Evolutionary conservation across 2,797 vertebrate species (phyloP).

Genomic region (Bradypodion pumilum): DNA sequence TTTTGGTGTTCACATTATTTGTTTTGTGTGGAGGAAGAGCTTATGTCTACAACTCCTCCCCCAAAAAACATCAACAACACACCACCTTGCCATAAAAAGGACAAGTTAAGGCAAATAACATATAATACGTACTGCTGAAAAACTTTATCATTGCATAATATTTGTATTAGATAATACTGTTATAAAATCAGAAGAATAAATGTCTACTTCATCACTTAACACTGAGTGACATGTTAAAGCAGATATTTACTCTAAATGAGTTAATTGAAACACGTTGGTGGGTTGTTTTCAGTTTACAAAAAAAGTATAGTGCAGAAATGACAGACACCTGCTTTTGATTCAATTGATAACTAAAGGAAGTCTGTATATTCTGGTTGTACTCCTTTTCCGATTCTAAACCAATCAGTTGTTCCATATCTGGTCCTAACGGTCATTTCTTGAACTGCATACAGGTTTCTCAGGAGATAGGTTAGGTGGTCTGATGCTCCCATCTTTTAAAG

Average conservation of each 20-base stretch:
- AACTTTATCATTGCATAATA: not conserved
- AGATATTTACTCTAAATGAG: conserved; percentile 40
- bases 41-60: not conserved
- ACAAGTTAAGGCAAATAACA: not conserved
- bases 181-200: conserved; percentile 29
- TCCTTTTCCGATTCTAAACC: too few species aligned
- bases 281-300: conserved; percentile 16
- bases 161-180: conserved; percentile 1
- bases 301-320: conserved; percentile 43
- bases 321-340: conserved; percentile 26
- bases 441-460: too few species aligned
- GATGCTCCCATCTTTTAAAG: too few species aligned
- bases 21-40: not conserved
- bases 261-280: conserved; percentile 33
- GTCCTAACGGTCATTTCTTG: too few species aligned
- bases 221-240: conserved; percentile 50
- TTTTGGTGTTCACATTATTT: not conserved
- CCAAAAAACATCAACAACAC: too few species aligned
- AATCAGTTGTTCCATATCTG: too few species aligned
- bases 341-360: not conserved
- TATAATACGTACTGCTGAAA: not conserved
- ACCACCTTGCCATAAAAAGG: conserved; percentile 7
- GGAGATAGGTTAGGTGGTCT: too few species aligned
- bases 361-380: too few species aligned
- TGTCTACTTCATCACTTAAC: too few species aligned